Evolutionary conservation across 2,113 vertebrate genomes (phyloP), one percentile per base, ranked within the genome.

Genomic region (Dendropsophus ebraccatus): DNA sequence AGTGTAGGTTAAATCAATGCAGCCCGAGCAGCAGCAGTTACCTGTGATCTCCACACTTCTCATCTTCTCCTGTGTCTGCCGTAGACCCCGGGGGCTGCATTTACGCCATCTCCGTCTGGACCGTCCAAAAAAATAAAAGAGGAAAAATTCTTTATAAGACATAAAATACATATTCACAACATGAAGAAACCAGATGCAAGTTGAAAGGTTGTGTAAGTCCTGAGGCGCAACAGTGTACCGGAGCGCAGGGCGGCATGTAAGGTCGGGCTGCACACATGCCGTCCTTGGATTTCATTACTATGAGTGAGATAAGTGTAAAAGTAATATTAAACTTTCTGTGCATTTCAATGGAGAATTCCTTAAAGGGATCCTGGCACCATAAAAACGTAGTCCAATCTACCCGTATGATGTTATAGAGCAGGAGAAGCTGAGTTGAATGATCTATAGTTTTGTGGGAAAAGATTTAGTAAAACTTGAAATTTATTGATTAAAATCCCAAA

Each of bases 151-250:
- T 74, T 30, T 62, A 58, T 58, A 23, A 81, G 79, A 74, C 65
- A 81, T 81, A 60, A 86, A 86, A 81, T 81, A 79, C 78, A 62
- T 81, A 86, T 86, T 86, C 67, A 81, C 67, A 81, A 60, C 67
- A 86, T 58, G 56, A 72, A 37, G 72, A 86, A 81, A 73, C 32
- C 50, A 62, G 72, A 74, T 70, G 16, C 45, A 50, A 81, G 78
- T 47, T 62, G 17, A 74, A 62, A 86, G 85, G 85, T 86, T 25
- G 58, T 32, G 16, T 21, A 4, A 62, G 67, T 73, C 85, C 85
- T 81, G 52, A 50, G 52, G 67, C 85, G 28, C 11, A 5, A 37
- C 17, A 45, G 21, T 17, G 12, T 14, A 25, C n/a, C 17, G 56
- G 32, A n/a, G 78, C 56, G 11, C 74, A 32, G 76, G 76, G 79